Evolutionary conservation across 2,888 invertebrate genomes (phyloP), one percentile per base, ranked within the genome.

Genomic region (Anorthoa munda): DNA sequence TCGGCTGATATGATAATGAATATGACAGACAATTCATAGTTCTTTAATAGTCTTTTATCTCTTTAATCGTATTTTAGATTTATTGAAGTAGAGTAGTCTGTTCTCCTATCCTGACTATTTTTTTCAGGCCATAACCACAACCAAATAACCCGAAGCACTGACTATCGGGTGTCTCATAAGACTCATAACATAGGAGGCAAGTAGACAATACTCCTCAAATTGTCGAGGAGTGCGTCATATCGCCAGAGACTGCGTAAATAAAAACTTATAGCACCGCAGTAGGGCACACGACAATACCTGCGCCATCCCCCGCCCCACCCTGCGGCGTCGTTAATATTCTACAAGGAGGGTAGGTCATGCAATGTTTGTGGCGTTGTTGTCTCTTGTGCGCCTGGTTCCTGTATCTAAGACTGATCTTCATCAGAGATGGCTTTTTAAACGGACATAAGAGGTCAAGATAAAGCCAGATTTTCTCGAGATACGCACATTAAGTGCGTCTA

Each of bases 231-330:
- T 39, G 74, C 74, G 74, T 66, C 75, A 53, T n/a, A 39, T 15
- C 21, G 17, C 39, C 31, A 12, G 17, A 53, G n/a, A 60, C 66
- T 55, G 15, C 67, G 75, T 45, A 58, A 56, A 75, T 75, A 67
- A 67, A 58, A 74, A 64, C 64, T 50, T 15, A 73, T 56, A 64
- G 64, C 21, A 26, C 73, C 56, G 73, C 73, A 73, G 74, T 74
- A 45, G 18, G 0, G 59, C 12, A 18, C 23, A 39, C 63, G 69
- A 77, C 50, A 64, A 39, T 59, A 77, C 63, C 58, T 53, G 53
- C 58, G 1, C 31, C 48, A 2, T 18, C 48, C n/a, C 18, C 46
- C 26, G 15, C 12, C 55, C 7, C 11, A 18, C 55, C 64, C 21
- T 17, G 53, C 46, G 73, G 21, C 31, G 15, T 39, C 63, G 58